Base-by-base conservation (phyloP, 53 echinoderm and acorn worm species). In the Astropecten irregularis region DNA sequence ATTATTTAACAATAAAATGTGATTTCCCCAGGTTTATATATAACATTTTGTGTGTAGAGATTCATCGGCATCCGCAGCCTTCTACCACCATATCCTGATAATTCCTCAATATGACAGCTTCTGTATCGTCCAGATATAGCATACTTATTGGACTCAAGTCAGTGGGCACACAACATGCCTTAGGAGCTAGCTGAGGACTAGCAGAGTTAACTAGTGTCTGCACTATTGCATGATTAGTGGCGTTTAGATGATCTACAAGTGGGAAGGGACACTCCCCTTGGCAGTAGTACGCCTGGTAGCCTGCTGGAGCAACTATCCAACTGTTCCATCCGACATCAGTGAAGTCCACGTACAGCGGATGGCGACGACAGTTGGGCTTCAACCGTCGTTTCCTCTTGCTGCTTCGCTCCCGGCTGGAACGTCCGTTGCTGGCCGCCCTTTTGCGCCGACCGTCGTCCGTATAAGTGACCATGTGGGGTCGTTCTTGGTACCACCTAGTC, bases 251-350 rank as follows among this genome's bases (percentile, higher is more conserved):
- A 4, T 89, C 94, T 16, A 90, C 88, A 38, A 94, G 73, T 3
- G 99, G 94, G 34, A 94, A 92, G 16, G 99, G 99, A 47, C 99
- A 97, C 73, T 94, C 99, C 31, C 99, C 99, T n/a, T 92, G 90
- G 71, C 99, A 97, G 67, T 92, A 97, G 51, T 68, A 97, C 29
- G 99, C 99, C 66, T 97, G 90, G 73, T 97, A 97, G 1, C 99
- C 99, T 1, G 94, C 85, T 5, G 99, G 99, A 4, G 99, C 99
- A 10, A 97, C 92, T 30, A 97, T 97, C 99, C 99, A 97, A 68
- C 90, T 92, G 32, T 97, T 92, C 99, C 99, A 97, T 36, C 94
- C 92, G 2, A 97, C 99, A 44, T 90, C 90, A 23, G 87, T 85
- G 68, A 97, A 97, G 85, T 97, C 99, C 30, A 99, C 99, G 62